Conservation (phyloP, 2,888 invertebrate species). For the Hanleya hanleyi region DNA sequence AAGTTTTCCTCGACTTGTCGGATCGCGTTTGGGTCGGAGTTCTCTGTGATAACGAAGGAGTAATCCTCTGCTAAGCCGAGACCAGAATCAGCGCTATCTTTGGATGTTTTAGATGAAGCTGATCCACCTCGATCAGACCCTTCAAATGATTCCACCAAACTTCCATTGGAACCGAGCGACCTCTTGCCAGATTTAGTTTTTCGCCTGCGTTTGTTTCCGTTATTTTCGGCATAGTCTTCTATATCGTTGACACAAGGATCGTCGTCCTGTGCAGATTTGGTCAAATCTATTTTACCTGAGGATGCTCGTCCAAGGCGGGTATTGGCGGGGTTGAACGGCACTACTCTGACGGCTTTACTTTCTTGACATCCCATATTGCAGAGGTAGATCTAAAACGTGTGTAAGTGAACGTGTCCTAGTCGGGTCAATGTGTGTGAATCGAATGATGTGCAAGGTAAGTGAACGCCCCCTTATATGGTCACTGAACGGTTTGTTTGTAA, state of each 20-base stretch:
- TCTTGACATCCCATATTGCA: constrained; percentile 58
- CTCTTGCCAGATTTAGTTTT: constrained; percentile 37
- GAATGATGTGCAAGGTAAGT: too few relatives aligned
- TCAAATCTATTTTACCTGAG: background rate
- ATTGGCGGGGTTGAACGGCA: constrained; percentile 48
- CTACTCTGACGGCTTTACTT: constrained; percentile 52
- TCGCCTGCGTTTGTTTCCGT: constrained; percentile 31
- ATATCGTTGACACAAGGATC: constrained; percentile 36
- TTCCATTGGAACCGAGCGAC: constrained; percentile 43
- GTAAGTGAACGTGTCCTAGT: too few relatives aligned
- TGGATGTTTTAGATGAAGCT: constrained; percentile 61
- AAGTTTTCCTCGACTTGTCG: constrained; percentile 53
- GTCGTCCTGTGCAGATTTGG: background rate
- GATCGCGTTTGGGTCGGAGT: constrained; percentile 53
- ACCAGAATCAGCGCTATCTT: constrained; percentile 67
- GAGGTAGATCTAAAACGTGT: too few relatives aligned
- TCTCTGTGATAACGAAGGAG: constrained; percentile 59
- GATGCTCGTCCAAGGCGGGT: background rate
- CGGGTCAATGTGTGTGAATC: too few relatives aligned
- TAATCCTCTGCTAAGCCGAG: constrained; percentile 56
- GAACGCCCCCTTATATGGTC: too few relatives aligned
- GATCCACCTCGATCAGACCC: constrained; percentile 59
- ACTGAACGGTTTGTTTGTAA: too few relatives aligned
- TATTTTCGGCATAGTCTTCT: constrained; percentile 27
- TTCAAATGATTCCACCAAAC: constrained; percentile 41